Evolutionary conservation across 1,140 invertebrate genomes (phyloP), one percentile per base, ranked within the genome.

Genomic region (Drosophila baimaii): DNA sequence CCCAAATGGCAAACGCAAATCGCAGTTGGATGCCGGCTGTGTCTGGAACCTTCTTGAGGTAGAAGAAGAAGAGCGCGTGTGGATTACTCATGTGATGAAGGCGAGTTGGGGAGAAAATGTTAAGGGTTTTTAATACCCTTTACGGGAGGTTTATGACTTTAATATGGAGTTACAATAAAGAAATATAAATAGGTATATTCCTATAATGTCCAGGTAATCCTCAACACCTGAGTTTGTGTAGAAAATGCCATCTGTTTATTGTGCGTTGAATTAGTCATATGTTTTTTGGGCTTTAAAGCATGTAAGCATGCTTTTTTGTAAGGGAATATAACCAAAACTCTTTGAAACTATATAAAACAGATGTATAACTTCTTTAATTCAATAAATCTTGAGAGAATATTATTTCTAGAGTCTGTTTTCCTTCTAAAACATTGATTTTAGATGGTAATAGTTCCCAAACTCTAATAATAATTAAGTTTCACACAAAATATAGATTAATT

Each of bases 71-170:
- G 37, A 19, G 39, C 17, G 27, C 23, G 19, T 35, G 51, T 6
- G 51, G 39, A 84, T 89, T 90, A 90, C 83, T 90, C 89, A 90
- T 90, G 89, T 90, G 81, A 88, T 73, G 77, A 21, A 52, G 17
- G 27, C n/a, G 39, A 33, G 1, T 49, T n/a, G n/a, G n/a, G n/a
- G n/a, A 44, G 54, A 59, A 37, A 54, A 56, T 64, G 51, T 46
- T 64, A 35, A 5, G n/a, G 31, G 13, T 39, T 59, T 66, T 47
- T 31, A 61, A 39, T 29, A 19, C 59, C 25, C 43, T 25, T 61
- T 55, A 10, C 2, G 10, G 10, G 10, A 9, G 17, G 19, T 49
- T 1, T 23, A 31, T 29, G 5, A 10, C 15, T 3, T 0, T n/a
- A 0, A 13, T 4, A 17, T 0, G 7, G 3, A 6, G n/a, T 6